Base-by-base conservation (phyloP, 2,888 invertebrate species). In the Drosophila gaucha region DNA sequence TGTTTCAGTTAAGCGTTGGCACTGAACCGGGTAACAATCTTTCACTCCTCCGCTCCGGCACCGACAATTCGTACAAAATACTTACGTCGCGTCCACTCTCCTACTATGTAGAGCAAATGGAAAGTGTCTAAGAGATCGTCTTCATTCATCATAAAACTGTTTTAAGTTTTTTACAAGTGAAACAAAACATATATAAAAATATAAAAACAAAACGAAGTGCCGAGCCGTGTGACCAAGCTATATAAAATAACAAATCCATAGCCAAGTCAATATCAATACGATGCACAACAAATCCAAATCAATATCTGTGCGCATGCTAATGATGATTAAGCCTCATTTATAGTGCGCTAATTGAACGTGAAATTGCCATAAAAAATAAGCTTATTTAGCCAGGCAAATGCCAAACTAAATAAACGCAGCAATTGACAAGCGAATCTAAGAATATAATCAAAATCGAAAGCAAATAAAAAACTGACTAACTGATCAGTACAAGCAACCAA, bases 11-110 rank as follows among this genome's bases (percentile, higher is more conserved):
- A 89, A 90, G 89, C 89, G 88, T 88, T 89, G 89, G 91, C 92
- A 90, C 89, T 90, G 91, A 91, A 90, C 90, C 91, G 91, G 91
- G 90, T 90, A 92, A 91, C 91, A 92, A 91, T 90, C 89, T 76
- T 83, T 80, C 71, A 77, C 82, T 82, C 78, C 84, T 82, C 73
- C 79, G 75, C 78, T 74, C 76, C 74, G 67, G 58, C 66, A 59
- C 47, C 57, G 28, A 38, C 14, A 26, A 31, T 36, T 49, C 49
- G 59, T 58, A 65, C 35, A 18, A 16, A 38, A 52, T 31, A 38
- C 44, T 38, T 26, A 39, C 44, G 59, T 36, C 62, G 67, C 67
- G 63, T 35, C 26, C 54, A 54, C 57, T 47, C 55, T 35, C 35
- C 38, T 50, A 66, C 59, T 57, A 67, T 58, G 72, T 72, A 72